Evolutionary conservation across 2,888 invertebrate species (phyloP).

Genomic region (Drosophila maculinotata): DNA sequence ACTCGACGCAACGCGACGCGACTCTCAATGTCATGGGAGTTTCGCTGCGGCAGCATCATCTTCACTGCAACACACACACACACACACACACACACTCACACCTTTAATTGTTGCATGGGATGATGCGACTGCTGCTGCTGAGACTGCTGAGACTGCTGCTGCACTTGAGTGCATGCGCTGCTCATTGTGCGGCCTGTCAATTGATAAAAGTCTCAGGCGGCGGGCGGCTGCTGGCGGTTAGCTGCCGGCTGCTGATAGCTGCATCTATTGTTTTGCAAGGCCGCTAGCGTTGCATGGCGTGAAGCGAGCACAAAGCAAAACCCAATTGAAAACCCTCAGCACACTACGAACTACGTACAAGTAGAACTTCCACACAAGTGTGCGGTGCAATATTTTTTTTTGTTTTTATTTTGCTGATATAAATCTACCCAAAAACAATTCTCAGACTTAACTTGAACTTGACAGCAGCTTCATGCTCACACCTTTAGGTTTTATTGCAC

Average conservation of each 20-base stretch:
- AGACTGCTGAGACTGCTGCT: slow-evolving; percentile 29
- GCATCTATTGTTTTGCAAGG: slow-evolving; percentile 78
- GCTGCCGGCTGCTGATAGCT: slow-evolving; percentile 40
- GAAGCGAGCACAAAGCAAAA: slow-evolving; percentile 41
- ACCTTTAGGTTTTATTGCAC: slow-evolving; percentile 49
- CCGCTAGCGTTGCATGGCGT: slow-evolving; percentile 77
- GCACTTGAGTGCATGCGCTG: slow-evolving; percentile 60
- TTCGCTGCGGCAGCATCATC: slow-evolving; percentile 49
- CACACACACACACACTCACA: slow-evolving; percentile 53
- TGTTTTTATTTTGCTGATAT: slow-evolving; percentile 30
- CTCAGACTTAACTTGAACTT: slow-evolving; percentile 73
- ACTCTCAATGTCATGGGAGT: slow-evolving; percentile 82
- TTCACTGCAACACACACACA: slow-evolving; percentile 38
- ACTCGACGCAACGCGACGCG: slow-evolving; percentile 40
- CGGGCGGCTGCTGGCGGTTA: slow-evolving; percentile 10
- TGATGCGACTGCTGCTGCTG: slow-evolving; percentile 26
- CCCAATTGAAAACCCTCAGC: slow-evolving; percentile 37
- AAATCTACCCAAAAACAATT: slow-evolving; percentile 65
- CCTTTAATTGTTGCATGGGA: slow-evolving; percentile 70
- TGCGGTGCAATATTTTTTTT: slow-evolving; percentile 1
- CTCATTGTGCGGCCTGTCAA: slow-evolving; percentile 68
- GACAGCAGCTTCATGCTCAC: slow-evolving; percentile 64
- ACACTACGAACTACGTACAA: not conserved
- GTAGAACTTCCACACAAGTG: slow-evolving; percentile 28
- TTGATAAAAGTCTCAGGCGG: slow-evolving; percentile 67